Percentiles rank a stretch among this genome's conserved stretches.
Evolutionary conservation across 64 coral and sea anemone genomes (phyloP).

Genomic region (Porites australiensis): DNA sequence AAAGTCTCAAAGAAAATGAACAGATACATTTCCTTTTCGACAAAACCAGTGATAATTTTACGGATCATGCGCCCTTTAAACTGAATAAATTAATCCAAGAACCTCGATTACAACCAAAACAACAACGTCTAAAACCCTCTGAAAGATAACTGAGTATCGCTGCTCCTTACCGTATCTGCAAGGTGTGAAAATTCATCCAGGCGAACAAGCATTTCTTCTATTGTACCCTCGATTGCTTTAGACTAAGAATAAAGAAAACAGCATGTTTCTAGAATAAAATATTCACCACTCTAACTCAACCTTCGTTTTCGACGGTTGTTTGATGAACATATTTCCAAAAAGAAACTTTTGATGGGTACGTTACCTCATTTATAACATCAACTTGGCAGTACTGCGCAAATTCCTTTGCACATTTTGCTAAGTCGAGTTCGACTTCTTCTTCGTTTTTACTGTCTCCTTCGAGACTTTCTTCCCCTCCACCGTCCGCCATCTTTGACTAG

Average conservation of each 20-base stretch:
- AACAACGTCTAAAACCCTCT: neutral
- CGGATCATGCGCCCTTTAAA: neutral
- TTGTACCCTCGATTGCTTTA: conserved; percentile 84
- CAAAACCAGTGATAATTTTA: neutral
- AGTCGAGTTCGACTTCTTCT: conserved; percentile 54
- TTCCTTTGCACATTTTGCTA: conserved; percentile 76
- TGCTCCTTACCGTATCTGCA: conserved; percentile 85
- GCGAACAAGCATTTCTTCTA: conserved; percentile 96
- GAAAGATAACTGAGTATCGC: neutral
- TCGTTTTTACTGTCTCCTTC: conserved; percentile 33
- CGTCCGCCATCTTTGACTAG: conserved; percentile 82
- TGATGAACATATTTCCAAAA: neutral
- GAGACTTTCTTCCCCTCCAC: neutral
- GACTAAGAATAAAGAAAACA: conserved; percentile 61
- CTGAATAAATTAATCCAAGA: neutral
- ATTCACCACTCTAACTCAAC: neutral
- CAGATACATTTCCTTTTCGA: neutral
- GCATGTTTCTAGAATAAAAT: neutral
- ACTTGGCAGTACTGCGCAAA: conserved; percentile 88
- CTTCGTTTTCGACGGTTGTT: too few relatives aligned
- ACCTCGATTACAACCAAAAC: neutral
- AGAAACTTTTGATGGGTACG: neutral
- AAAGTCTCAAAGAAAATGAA: neutral
- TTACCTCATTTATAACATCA: conserved; percentile 90
- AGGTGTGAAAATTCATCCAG: conserved; percentile 98